Evolutionary conservation across 1,140 invertebrate species (phyloP), one percentile per base, ranked within the genome.

Genomic region (Hylaeus volcanicus): DNA sequence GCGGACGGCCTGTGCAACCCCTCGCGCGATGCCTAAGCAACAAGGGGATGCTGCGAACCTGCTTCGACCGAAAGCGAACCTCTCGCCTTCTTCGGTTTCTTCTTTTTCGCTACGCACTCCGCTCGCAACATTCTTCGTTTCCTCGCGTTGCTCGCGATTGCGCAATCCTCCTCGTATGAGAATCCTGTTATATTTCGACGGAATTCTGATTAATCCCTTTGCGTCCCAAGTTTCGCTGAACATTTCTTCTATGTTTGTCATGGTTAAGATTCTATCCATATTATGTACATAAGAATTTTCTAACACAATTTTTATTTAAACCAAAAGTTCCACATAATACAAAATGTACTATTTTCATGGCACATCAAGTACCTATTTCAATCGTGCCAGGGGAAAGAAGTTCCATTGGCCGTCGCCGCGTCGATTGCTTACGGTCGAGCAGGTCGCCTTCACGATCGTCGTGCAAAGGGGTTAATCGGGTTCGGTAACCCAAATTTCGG

Each of bases 41-140:
- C 78, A 74, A 74, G 74, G 77, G 74, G 74, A 86, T 76, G 82
- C 69, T 86, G 70, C 85, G 70, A 86, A 79, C 79, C 79, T 86
- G 64, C 77, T 86, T 66, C 76, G 80, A 71, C 68, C 66, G 58
- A 86, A 69, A 53, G 64, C 64, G n/a, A 53, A 77, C 14, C 74
- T 76, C 53, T 76, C 65, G 45, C 58, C 58, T 69, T 76, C 69
- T 60, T 74, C 53, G 45, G 37, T 43, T 70, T 71, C 55, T 43
- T 74, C 65, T 73, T 74, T 69, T 65, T 37, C 53, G 2, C 14
- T 63, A 2, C 45, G 11, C 11, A 12, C 2, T 43, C 45, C 61
- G n/a, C 45, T 68, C 45, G 65, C 15, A 26, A 65, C 61, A 6
- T 64, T 41, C 61, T 72, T 55, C n/a, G 70, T n/a, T 55, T 39